Conservation (phyloP, 2,113 vertebrate species). For the Morone saxatilis region DNA sequence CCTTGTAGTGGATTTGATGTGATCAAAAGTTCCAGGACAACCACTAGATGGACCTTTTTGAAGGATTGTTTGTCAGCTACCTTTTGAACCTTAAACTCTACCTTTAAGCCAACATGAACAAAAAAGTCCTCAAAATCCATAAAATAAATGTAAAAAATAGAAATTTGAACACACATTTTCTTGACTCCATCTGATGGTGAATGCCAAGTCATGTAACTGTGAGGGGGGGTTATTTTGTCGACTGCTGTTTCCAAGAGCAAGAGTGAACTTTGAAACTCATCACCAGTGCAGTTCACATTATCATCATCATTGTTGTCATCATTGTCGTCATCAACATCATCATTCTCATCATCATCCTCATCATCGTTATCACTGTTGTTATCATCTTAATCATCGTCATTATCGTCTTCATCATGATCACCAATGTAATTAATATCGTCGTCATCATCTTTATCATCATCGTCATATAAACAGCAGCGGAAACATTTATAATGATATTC, state of each 20-base stretch:
- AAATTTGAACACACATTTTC: background rate
- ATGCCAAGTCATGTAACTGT: background rate
- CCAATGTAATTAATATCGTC: constrained; percentile 38
- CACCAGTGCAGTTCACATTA: background rate
- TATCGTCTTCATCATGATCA: constrained; percentile 8
- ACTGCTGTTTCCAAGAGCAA: background rate
- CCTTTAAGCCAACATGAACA: background rate
- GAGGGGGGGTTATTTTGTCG: background rate
- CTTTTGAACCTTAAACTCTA: background rate
- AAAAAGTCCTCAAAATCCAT: background rate
- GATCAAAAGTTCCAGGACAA: background rate
- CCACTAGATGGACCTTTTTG: background rate
- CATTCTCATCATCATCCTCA: background rate
- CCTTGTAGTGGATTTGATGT: background rate
- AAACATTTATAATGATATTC: constrained; percentile 30
- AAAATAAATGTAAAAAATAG: background rate
- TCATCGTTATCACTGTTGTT: constrained; percentile 14
- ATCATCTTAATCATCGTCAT: constrained; percentile 20
- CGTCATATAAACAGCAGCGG: constrained; percentile 14
- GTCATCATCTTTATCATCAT: constrained; percentile 26
- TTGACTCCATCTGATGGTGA: background rate
- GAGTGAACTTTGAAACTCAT: background rate
- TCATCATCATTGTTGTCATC: background rate
- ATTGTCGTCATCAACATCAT: background rate
- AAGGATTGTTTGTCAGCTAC: background rate